phyloP scores from a whole-genome alignment of 2,888 invertebrate genomes.

The Tetramorium bicarinatum region DNA sequence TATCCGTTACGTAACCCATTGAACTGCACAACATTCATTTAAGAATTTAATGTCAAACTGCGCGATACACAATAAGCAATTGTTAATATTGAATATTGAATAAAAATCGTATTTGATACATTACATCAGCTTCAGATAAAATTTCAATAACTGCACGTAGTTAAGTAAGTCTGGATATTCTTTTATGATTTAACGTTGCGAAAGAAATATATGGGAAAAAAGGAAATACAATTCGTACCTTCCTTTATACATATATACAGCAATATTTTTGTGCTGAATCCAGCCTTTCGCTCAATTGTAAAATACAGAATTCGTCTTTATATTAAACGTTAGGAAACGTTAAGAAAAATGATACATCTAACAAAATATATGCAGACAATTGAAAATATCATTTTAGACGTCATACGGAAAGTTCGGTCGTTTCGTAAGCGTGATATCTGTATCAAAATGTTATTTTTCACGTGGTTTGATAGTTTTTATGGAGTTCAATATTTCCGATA shows the following conservation, averaged over 20 bases:
- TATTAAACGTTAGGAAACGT: slow-evolving; percentile 3
- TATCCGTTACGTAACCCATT: not conserved
- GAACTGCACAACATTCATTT: not conserved
- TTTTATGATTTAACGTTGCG: not conserved
- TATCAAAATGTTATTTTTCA: slow-evolving; percentile 6
- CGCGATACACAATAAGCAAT: not conserved
- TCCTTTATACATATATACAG: not conserved
- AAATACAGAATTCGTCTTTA: not conserved
- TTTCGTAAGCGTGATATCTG: not conserved
- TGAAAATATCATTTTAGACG: not conserved
- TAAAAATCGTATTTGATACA: not conserved
- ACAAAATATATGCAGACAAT: not conserved
- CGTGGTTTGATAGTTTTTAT: not conserved
- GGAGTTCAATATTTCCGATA: not conserved
- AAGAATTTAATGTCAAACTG: slow-evolving; percentile 2
- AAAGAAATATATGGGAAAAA: not conserved
- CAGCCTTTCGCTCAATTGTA: not conserved
- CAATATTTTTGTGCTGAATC: not conserved
- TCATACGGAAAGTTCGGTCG: not conserved
- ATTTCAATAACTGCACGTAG: not conserved
- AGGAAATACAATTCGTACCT: slow-evolving; percentile 6
- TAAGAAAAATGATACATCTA: slow-evolving; percentile 6
- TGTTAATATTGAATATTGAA: slow-evolving; percentile 8
- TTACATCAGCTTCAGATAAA: not conserved
- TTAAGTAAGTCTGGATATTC: not conserved